phyloP scores from a whole-genome alignment of 1,140 invertebrate species.

The roundworm (Caenorhabditis elegans) region WBcel235 BX284605.5:3966501-3967000 shows the following conservation, averaged over 20 bases:
- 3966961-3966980: too few relatives aligned
- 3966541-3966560: too few relatives aligned
- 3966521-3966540: too few relatives aligned
- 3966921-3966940: conserved; percentile 67
- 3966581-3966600: too few relatives aligned
- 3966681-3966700: conserved; percentile 35
- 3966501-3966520: too few relatives aligned
- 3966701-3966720: conserved; percentile 30
- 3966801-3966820: not conserved
- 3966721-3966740: conserved; percentile 31
- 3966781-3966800: conserved; percentile 31
- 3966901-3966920: conserved; percentile 67
- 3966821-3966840: not conserved
- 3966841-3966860: not conserved
- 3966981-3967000: too few relatives aligned
- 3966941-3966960: conserved; percentile 40
- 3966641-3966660: conserved; percentile 22
- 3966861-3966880: conserved; percentile 61
- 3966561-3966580: too few relatives aligned
- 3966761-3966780: conserved; percentile 17
- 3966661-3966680: conserved; percentile 36
- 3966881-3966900: conserved; percentile 69
- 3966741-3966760: conserved; percentile 44
- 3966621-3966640: not conserved
- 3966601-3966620: conserved; percentile 5